Conservation (phyloP, 2,888 invertebrate genomes). For the Ectemnius cavifrons region DNA sequence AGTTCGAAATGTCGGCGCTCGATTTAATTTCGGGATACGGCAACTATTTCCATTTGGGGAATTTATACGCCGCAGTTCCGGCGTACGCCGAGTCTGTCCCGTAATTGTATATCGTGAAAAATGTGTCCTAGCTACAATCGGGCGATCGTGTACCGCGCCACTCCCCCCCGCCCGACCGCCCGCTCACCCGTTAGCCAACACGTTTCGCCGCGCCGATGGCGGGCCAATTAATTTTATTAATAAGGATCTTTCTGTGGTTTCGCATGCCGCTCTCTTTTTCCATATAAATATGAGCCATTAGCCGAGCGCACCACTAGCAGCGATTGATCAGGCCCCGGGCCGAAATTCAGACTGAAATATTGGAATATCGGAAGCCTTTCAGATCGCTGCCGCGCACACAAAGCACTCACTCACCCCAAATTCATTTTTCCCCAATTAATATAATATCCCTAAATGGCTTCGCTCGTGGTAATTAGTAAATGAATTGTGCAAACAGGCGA, state of each 20-base stretch:
- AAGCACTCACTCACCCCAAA: too few relatives aligned
- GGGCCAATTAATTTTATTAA: conserved; percentile 7
- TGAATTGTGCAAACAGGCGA: too few relatives aligned
- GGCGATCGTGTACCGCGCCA: neutral
- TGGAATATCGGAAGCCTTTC: too few relatives aligned
- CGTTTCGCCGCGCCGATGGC: too few relatives aligned
- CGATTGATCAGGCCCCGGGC: conserved; percentile 1
- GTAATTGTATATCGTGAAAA: conserved; percentile 47
- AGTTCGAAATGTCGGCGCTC: conserved; percentile 61
- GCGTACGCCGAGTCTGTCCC: neutral
- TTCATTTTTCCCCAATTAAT: too few relatives aligned
- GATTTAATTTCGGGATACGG: conserved; percentile 61
- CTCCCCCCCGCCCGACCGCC: too few relatives aligned
- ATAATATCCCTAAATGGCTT: too few relatives aligned
- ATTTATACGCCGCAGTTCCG: conserved; percentile 50
- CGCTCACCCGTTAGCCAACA: too few relatives aligned
- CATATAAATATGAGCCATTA: neutral
- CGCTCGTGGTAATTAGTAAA: too few relatives aligned
- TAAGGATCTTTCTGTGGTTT: conserved; percentile 3
- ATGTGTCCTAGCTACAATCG: conserved; percentile 3
- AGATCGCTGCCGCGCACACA: too few relatives aligned
- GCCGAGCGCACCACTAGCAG: neutral
- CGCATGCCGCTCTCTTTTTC: neutral
- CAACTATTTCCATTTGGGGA: conserved; percentile 62
- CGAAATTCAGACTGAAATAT: too few relatives aligned